These are phyloP conservation scores for Seriola aureovittata DNA, from an alignment of 2,113 vertebrate genomes.

Conservation along the genomic window DNA sequence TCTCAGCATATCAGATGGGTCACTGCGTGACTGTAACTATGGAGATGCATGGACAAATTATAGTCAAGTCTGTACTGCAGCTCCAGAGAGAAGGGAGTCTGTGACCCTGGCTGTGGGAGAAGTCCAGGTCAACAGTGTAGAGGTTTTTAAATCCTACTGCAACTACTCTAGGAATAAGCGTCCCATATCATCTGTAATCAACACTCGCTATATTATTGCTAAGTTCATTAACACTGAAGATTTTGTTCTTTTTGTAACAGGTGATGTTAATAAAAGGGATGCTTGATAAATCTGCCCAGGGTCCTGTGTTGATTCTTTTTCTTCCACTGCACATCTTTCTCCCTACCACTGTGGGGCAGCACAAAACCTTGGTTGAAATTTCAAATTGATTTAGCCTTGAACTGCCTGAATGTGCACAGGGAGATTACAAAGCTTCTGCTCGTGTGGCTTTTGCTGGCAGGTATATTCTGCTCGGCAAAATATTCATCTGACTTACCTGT, in stretches of 20 bases:
- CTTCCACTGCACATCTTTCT: slow-evolving; percentile 34
- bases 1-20: slow-evolving; percentile 68
- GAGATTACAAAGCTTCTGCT: slow-evolving; percentile 25
- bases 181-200: slow-evolving; percentile 81
- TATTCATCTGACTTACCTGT: slow-evolving; percentile 1
- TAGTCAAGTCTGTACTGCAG: slow-evolving; percentile 61
- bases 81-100: slow-evolving; percentile 55
- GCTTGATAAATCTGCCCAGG: slow-evolving; percentile 81
- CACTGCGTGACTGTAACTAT: slow-evolving; percentile 66
- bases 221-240: slow-evolving; percentile 86
- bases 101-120: slow-evolving; percentile 59
- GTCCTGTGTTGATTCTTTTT: slow-evolving; percentile 34
- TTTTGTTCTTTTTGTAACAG: slow-evolving; percentile 87
- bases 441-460: not conserved
- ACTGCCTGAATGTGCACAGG: slow-evolving; percentile 1
- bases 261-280: slow-evolving; percentile 88
- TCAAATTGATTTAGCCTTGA: not conserved
- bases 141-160: slow-evolving; percentile 80
- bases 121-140: slow-evolving; percentile 64
- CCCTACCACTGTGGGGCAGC: slow-evolving; percentile 66
- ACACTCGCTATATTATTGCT: slow-evolving; percentile 82
- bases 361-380: slow-evolving; percentile 21
- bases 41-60: slow-evolving; percentile 63
- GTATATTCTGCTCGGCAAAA: not conserved
- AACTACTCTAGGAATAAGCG: slow-evolving; percentile 77